phyloP scores from a whole-genome alignment of 2,797 vertebrate genomes.

The Sebastes trivittatus region DNA sequence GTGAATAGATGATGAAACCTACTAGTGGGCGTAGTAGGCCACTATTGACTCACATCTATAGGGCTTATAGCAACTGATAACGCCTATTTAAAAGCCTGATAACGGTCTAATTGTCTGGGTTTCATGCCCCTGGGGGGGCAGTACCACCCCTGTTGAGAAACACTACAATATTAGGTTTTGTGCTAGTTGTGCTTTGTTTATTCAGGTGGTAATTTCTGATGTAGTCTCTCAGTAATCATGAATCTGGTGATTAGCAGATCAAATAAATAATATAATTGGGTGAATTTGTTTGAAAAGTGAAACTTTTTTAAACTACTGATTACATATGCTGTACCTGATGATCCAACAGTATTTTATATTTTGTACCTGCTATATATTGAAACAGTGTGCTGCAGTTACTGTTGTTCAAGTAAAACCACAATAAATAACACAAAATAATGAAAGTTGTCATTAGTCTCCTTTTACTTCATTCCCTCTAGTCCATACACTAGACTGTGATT shows the following conservation, averaged over 20 bases:
- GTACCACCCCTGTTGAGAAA: rapidly evolving
- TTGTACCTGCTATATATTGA: not conserved
- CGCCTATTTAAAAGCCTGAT: too few species aligned
- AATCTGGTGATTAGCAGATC: not conserved
- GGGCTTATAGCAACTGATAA: too few species aligned
- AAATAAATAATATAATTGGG: too few species aligned
- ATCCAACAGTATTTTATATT: not conserved
- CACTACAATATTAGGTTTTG: too few species aligned
- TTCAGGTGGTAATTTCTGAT: too few species aligned
- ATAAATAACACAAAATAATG: not conserved
- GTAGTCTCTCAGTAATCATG: not conserved
- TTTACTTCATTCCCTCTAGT: not conserved
- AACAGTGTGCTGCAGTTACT: not conserved
- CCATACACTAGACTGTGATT: not conserved
- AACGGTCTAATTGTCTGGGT: too few species aligned
- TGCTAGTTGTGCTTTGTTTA: not conserved
- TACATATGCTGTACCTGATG: not conserved
- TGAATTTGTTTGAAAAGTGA: not conserved
- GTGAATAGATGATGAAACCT: too few species aligned
- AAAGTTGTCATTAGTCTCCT: not conserved
- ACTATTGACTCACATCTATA: too few species aligned
- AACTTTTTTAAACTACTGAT: not conserved
- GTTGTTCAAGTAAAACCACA: not conserved
- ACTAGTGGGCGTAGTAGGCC: too few species aligned
- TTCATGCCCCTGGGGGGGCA: too few species aligned